phyloP scores from a whole-genome alignment of 1,140 invertebrate species.

The Anoplophora glabripennis region DNA sequence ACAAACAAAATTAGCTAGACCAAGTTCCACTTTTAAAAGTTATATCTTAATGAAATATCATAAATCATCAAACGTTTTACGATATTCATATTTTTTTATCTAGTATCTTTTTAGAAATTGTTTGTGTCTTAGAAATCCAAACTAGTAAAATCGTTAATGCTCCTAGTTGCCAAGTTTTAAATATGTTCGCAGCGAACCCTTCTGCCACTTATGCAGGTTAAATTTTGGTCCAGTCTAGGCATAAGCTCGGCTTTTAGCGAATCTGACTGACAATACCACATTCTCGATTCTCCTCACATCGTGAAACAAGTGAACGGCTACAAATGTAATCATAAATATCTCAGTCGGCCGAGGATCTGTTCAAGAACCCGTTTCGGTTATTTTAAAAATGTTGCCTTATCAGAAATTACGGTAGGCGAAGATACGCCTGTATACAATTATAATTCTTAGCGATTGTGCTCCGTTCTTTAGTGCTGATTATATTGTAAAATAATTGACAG shows the following conservation, averaged over 20 bases:
- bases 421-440: constrained; percentile 34
- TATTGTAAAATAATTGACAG: constrained; percentile 37
- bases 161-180: too few relatives aligned
- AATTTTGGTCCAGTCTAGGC: not conserved
- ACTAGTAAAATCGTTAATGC: too few relatives aligned
- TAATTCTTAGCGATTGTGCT: constrained; percentile 31
- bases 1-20: too few relatives aligned
- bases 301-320: constrained; percentile 42
- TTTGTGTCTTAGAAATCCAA: too few relatives aligned
- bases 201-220: too few relatives aligned
- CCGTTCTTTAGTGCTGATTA: constrained; percentile 34
- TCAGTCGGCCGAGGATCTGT: constrained; percentile 35
- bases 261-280: constrained; percentile 40
- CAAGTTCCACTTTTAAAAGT: too few relatives aligned
- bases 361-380: constrained; percentile 39
- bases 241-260: constrained; percentile 18
- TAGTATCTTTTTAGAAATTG: too few relatives aligned
- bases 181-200: too few relatives aligned
- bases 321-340: constrained; percentile 44
- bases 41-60: too few relatives aligned
- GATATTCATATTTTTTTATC: too few relatives aligned
- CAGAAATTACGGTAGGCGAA: constrained; percentile 31
- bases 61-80: too few relatives aligned
- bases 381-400: constrained; percentile 40
- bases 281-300: constrained; percentile 41